phyloP scores from a whole-genome alignment of 1,140 invertebrate species.

The Pollicipes pollicipes region DNA sequence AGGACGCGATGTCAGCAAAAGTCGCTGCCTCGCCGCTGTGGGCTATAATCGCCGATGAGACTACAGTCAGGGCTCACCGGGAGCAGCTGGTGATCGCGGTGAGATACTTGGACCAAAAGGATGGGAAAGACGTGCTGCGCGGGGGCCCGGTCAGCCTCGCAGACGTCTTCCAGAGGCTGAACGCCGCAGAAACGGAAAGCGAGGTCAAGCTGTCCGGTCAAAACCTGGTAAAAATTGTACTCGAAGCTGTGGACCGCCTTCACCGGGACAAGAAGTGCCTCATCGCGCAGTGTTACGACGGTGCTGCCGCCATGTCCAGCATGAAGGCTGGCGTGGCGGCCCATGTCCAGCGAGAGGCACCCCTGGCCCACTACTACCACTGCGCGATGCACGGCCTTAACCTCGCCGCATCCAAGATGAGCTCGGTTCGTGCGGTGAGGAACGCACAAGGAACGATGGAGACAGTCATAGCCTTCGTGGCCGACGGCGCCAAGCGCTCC shows the following conservation, averaged over 20 bases:
- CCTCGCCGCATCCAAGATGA: constrained; percentile 3
- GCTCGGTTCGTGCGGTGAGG: not conserved
- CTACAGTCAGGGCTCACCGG: constrained; percentile 2
- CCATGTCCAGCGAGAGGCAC: not conserved
- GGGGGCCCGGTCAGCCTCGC: not conserved
- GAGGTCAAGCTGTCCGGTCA: constrained; percentile 5
- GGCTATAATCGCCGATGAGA: constrained; percentile 6
- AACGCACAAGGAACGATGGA: not conserved
- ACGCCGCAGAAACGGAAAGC: not conserved
- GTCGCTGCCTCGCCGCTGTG: not conserved
- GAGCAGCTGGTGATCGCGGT: constrained; percentile 5
- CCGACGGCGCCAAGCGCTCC: not conserved
- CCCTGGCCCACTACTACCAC: constrained; percentile 7
- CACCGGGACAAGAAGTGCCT: constrained; percentile 4
- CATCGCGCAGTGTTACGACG: constrained; percentile 8
- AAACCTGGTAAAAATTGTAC: constrained; percentile 6
- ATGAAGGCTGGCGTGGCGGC: constrained; percentile 2
- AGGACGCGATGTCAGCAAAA: not conserved
- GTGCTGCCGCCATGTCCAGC: constrained; percentile 6
- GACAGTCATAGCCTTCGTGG: not conserved
- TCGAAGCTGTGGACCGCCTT: not conserved
- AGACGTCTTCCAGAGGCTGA: constrained; percentile 4
- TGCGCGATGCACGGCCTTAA: constrained; percentile 9
- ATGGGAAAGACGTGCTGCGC: not conserved
- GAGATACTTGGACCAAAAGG: not conserved